Evolutionary conservation across 2,888 invertebrate species (phyloP), one percentile per base, ranked within the genome.

Genomic region (Macrostomum cliftonense): DNA sequence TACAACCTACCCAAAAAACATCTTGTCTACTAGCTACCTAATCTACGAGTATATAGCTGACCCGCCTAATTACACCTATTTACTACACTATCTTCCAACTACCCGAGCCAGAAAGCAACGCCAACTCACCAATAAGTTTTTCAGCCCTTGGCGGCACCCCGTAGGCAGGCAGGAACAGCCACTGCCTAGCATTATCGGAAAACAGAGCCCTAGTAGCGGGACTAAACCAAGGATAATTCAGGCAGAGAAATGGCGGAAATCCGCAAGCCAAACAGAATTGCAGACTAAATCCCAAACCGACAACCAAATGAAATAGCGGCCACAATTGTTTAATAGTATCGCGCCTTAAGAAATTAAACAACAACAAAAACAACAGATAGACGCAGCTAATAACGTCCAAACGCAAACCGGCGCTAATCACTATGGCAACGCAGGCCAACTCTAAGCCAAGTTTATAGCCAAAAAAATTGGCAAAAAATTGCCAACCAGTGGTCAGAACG

Each of bases 391-490:
- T 81, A 51, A 85, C 74, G 68, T 95, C 95, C 73, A 88, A 79
- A 28, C 95, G 79, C 2, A 82, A 80, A 2, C 85, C 85, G 58
- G 95, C 86, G 28, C 86, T 78, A 2, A 81, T 78, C 44, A 88
- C 87, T 21, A 84, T 77, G 43, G 81, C 80, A 59, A 91, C 82
- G 56, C 91, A 74, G 49, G 83, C 82, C 48, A 87, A 77, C 83
- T 85, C 71, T 19, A 61, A 37, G 12, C 97, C 97, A 73, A 95
- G 93, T 68, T 91, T 93, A 71, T 88, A 95, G 72, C 88, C 99
- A 21, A 83, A 83, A 68, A 83, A 95, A 71, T 99, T 97, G 49
- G 83, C 73, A 47, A 95, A 72, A 71, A 85, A 97, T 70, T 89
- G 86, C 37, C 81, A 59, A 64, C 84, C 84, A 49, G 79, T 75